phyloP scores from a whole-genome alignment of 1,140 invertebrate species.

The Antheraea mylitta region DNA sequence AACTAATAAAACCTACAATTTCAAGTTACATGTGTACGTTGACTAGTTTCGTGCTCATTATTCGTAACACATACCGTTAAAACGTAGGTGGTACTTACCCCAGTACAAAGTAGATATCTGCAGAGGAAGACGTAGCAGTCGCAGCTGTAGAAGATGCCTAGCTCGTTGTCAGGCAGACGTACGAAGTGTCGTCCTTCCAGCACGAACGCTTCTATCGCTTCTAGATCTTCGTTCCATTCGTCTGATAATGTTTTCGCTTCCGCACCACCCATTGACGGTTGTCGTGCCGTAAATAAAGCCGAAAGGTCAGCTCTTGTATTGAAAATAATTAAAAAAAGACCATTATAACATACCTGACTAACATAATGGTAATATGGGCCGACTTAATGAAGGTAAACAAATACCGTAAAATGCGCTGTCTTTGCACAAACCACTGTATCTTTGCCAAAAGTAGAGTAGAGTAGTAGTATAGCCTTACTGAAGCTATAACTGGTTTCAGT shows the following conservation, averaged over 20 bases:
- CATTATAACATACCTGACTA: no score
- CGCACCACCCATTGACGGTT: constrained; percentile 89
- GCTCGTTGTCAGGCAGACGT: constrained; percentile 95
- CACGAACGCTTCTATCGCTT: constrained; percentile 99
- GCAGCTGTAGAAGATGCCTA: constrained; percentile 95
- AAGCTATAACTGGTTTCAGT: no score
- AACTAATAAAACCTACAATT: no score
- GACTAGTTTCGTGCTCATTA: no score
- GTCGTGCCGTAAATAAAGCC: constrained; percentile 96
- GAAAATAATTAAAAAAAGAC: background rate
- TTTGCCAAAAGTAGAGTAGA: no score
- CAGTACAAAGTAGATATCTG: constrained; percentile 93
- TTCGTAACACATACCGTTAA: no score
- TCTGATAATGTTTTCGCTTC: constrained; percentile 96
- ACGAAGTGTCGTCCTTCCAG: constrained; percentile 98
- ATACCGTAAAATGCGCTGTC: no score
- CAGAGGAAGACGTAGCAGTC: constrained; percentile 99
- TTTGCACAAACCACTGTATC: no score
- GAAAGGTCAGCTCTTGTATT: constrained; percentile 90
- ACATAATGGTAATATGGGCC: no score
- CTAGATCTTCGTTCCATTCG: constrained; percentile 97
- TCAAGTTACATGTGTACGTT: no score
- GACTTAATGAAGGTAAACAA: no score
- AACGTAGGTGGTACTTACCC: constrained; percentile 40
- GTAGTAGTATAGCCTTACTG: no score